These are phyloP conservation scores for Caenorhabditis angaria DNA, from an alignment of 2,888 invertebrate species.

Conservation along the genomic window DNA sequence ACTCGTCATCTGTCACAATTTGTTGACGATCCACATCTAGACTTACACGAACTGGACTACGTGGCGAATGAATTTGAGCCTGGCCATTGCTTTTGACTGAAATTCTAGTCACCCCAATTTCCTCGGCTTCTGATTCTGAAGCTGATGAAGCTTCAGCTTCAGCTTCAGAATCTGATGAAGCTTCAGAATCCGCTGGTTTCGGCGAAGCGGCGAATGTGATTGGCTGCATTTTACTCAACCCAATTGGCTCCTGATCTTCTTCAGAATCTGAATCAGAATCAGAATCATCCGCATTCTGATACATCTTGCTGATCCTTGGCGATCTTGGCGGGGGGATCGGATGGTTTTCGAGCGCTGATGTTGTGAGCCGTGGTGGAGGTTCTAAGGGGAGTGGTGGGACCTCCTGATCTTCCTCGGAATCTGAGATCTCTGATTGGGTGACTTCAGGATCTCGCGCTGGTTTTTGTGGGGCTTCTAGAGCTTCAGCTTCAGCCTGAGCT, in stretches of 20 bases:
- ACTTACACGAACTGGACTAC: conserved; percentile 30
- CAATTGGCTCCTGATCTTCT: conserved; percentile 23
- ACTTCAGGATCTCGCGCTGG: conserved; percentile 17
- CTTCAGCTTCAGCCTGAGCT: not conserved
- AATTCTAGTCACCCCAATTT: conserved; percentile 29
- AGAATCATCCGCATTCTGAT: conserved; percentile 19
- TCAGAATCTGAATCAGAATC: conserved; percentile 25
- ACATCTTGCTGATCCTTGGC: conserved; percentile 24
- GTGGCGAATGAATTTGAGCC: conserved; percentile 42
- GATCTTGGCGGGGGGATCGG: conserved; percentile 40
- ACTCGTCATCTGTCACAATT: conserved; percentile 41
- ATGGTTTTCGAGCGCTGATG: conserved; percentile 14
- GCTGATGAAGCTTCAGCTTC: conserved; percentile 16
- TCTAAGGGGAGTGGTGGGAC: conserved; percentile 28
- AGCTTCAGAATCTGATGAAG: conserved; percentile 17
- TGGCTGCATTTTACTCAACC: conserved; percentile 31
- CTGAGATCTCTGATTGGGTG: conserved; percentile 34
- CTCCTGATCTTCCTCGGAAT: conserved; percentile 28
- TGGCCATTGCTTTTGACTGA: conserved; percentile 40
- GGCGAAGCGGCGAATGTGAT: conserved; percentile 28
- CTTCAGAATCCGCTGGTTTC: conserved; percentile 14
- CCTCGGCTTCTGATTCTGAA: conserved; percentile 16
- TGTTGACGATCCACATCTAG: conserved; percentile 34
- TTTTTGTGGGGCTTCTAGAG: not conserved
- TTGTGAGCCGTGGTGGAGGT: conserved; percentile 18